Percentiles rank a stretch among this genome's conserved stretches.
Conservation (phyloP, 2,113 vertebrate genomes). For the Hippocampus abdominalis region DNA sequence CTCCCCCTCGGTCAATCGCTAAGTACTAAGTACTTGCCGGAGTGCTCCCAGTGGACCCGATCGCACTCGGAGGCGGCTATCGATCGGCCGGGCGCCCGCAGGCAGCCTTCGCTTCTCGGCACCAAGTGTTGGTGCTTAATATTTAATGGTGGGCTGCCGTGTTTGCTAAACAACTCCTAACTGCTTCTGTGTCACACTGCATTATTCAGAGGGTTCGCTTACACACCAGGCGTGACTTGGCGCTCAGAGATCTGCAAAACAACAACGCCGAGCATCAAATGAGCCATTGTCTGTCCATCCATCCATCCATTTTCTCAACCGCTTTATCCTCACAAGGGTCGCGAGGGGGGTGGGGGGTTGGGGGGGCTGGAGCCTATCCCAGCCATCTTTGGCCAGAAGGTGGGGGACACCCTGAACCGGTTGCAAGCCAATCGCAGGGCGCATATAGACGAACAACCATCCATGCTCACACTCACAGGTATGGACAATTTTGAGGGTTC, state of each 20-base stretch:
- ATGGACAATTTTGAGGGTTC: too few species aligned
- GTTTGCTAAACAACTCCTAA: conserved; percentile 56
- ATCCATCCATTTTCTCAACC: too few species aligned
- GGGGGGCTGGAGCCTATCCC: too few species aligned
- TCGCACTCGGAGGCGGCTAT: conserved; percentile 20
- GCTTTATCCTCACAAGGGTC: too few species aligned
- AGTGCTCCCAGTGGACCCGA: conserved; percentile 8
- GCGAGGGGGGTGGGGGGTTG: too few species aligned
- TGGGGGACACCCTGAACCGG: too few species aligned
- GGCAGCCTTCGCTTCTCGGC: conserved; percentile 17
- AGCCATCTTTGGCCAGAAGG: too few species aligned
- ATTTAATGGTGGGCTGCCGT: conserved; percentile 47
- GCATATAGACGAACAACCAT: too few species aligned
- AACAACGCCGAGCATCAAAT: neutral
- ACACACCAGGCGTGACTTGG: conserved; percentile 18
- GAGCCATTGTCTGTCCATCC: neutral
- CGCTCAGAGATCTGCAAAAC: conserved; percentile 34
- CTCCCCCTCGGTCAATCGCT: conserved; percentile 3
- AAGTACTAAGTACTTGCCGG: conserved; percentile 7
- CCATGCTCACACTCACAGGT: too few species aligned
- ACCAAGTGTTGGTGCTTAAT: conserved; percentile 41
- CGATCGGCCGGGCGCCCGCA: conserved; percentile 34
- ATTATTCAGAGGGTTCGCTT: conserved; percentile 43
- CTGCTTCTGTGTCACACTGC: conserved; percentile 36
- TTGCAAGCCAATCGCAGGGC: too few species aligned